These are phyloP conservation scores for Clarias fuscus DNA, from an alignment of 2,797 vertebrate genomes.

Conservation along the genomic window DNA sequence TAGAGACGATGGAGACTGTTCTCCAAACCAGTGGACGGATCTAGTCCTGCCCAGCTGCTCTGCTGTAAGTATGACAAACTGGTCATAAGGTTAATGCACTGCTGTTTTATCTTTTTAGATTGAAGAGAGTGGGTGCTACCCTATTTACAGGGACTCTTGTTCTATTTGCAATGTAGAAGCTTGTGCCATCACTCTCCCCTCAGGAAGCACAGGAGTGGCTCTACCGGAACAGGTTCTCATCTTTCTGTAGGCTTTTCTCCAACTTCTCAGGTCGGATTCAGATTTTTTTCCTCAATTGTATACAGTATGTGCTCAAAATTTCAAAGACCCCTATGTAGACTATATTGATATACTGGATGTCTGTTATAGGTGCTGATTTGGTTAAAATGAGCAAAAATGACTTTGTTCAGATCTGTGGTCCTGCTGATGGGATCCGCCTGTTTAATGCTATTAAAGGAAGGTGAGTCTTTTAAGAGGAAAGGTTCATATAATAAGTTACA, in stretches of 20 bases:
- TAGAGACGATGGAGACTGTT: conserved; percentile 79
- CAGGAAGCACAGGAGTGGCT: conserved; percentile 94
- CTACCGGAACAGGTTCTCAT: conserved; percentile 86
- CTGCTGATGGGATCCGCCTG: conserved; percentile 93
- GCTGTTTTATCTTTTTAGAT: conserved; percentile 71
- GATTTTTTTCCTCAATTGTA: background rate
- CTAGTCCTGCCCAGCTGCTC: conserved; percentile 77
- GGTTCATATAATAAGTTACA: background rate
- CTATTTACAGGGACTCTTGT: conserved; percentile 78
- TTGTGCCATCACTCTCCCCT: conserved; percentile 84
- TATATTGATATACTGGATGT: background rate
- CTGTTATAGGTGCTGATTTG: conserved; percentile 85
- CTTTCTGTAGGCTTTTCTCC: conserved; percentile 88
- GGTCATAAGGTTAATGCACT: conserved; percentile 63
- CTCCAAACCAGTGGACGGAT: conserved; percentile 83
- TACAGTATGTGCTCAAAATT: background rate
- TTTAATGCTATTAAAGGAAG: conserved; percentile 93
- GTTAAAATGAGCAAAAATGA: conserved; percentile 92
- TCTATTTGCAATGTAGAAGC: conserved; percentile 86
- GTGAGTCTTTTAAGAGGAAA: conserved; percentile 66
- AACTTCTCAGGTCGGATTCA: conserved; percentile 85
- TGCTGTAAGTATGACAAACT: conserved; percentile 82
- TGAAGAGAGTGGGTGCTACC: conserved; percentile 69
- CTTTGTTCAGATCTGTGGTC: conserved; percentile 91
- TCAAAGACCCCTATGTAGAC: background rate